Conservation (phyloP, 1,140 invertebrate species). For the Procambarus clarkii region DNA sequence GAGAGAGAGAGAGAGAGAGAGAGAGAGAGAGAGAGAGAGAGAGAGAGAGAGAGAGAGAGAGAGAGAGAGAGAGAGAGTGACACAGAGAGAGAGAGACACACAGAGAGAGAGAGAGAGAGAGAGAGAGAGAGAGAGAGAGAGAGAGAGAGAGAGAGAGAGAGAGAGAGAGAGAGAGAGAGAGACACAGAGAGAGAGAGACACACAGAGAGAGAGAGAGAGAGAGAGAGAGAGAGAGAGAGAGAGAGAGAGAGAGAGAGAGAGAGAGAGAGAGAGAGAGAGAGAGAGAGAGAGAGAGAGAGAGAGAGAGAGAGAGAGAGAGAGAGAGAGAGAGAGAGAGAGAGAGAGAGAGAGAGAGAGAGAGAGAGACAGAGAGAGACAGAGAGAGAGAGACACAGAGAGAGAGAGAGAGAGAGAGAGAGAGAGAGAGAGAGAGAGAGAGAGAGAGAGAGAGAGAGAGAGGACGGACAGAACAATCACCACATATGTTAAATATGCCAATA, state of each 20-base stretch:
- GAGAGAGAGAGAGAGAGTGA: slow-evolving; percentile 44
- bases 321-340: slow-evolving; percentile 37
- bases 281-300: slow-evolving; percentile 45
- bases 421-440: slow-evolving; percentile 45
- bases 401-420: slow-evolving; percentile 45
- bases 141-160: neutral
- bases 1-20: neutral
- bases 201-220: slow-evolving; percentile 34
- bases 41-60: slow-evolving; percentile 41
- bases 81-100: no score
- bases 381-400: neutral
- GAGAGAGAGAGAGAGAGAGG: slow-evolving; percentile 37
- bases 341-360: slow-evolving; percentile 43
- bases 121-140: neutral
- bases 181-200: neutral
- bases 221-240: slow-evolving; percentile 42
- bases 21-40: neutral
- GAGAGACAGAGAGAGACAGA: neutral
- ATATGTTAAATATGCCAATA: no score
- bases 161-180: slow-evolving; percentile 43
- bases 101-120: slow-evolving; percentile 43
- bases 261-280: neutral
- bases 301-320: slow-evolving; percentile 45
- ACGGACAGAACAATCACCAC: neutral
- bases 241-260: neutral